Percentiles rank a stretch among this genome's conserved stretches.
Evolutionary conservation across 2,113 vertebrate genomes (phyloP).

Genomic region (Entomyzon cyanotis): DNA sequence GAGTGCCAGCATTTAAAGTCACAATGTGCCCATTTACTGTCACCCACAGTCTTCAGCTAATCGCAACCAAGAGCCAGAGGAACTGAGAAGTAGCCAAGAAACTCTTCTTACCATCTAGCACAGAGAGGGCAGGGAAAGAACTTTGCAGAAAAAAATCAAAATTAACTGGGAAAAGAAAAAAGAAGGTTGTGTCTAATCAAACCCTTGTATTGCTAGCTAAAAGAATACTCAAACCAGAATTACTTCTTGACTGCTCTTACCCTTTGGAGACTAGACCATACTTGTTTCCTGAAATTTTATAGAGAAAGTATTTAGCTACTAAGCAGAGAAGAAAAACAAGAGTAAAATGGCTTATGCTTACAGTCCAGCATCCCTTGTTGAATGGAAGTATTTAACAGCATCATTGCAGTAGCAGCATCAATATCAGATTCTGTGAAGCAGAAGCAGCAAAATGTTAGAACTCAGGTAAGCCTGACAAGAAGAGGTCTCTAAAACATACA

Average conservation of each 20-base stretch:
- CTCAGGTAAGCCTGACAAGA: background rate
- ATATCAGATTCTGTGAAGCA: constrained; percentile 95
- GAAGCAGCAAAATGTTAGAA: constrained; percentile 14
- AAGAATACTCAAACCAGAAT: background rate
- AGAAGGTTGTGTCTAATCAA: background rate
- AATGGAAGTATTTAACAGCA: constrained; percentile 98
- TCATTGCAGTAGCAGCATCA: constrained; percentile 99
- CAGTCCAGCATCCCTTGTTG: constrained; percentile 94
- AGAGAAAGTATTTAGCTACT: background rate
- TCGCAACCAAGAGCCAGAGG: background rate
- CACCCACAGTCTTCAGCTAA: background rate
- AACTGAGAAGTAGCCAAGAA: background rate
- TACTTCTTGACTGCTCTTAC: background rate
- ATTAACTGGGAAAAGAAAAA: background rate
- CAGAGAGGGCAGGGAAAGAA: background rate
- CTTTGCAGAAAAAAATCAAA: background rate
- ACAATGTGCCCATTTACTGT: background rate
- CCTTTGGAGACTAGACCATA: background rate
- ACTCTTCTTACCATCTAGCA: background rate
- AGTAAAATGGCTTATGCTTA: constrained; percentile 78
- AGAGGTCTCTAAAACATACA: background rate
- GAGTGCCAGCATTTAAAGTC: background rate
- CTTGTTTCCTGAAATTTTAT: background rate
- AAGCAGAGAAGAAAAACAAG: background rate
- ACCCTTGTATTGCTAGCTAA: background rate